These are phyloP conservation scores for Drosophila emarginata DNA, from an alignment of 2,888 invertebrate genomes.

Conservation along the genomic window DNA sequence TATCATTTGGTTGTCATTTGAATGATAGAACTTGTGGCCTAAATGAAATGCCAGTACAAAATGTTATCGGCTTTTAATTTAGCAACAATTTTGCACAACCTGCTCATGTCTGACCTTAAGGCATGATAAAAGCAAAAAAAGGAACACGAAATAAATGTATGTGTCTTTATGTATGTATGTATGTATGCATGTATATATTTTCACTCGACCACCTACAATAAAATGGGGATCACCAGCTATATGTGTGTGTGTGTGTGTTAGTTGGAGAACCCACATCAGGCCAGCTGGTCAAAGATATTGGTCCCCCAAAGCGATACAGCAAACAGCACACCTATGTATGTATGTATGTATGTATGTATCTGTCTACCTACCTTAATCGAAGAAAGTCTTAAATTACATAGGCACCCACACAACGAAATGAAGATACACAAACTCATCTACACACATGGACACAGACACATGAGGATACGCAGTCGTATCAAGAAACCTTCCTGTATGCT, in stretches of 20 bases:
- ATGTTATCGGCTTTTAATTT: neutral
- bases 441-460: slow-evolving; percentile 71
- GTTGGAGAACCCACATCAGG: slow-evolving; percentile 39
- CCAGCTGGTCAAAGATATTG: slow-evolving; percentile 53
- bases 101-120: slow-evolving; percentile 2
- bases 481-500: slow-evolving; percentile 27
- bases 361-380: slow-evolving; percentile 43
- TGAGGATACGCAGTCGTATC: slow-evolving; percentile 23
- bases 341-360: no score
- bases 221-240: slow-evolving; percentile 22
- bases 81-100: neutral
- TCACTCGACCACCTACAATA: slow-evolving; percentile 32
- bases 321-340: slow-evolving; percentile 26
- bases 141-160: neutral
- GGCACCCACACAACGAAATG: slow-evolving; percentile 58
- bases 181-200: neutral
- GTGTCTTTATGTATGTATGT: no score
- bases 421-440: no score
- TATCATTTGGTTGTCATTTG: no score
- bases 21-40: neutral
- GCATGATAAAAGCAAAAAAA: neutral
- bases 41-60: neutral
- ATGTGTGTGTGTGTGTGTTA: neutral
- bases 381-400: slow-evolving; percentile 74
- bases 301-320: slow-evolving; percentile 43